Conservation (phyloP, 2,888 invertebrate species). For the Ochropleura leucogaster region DNA sequence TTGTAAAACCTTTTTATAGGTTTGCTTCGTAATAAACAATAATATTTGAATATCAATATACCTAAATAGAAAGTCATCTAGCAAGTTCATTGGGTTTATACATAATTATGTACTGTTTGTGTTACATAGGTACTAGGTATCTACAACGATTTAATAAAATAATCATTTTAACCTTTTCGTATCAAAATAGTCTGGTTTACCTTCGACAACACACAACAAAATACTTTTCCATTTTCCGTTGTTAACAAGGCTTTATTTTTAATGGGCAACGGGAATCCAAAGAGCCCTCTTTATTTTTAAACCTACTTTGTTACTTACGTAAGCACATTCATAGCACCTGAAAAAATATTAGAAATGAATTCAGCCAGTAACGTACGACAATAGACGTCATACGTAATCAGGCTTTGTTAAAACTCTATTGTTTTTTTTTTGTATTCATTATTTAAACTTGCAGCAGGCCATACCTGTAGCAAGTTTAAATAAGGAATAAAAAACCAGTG, state of each 20-base stretch:
- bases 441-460: neutral
- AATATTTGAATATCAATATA: neutral
- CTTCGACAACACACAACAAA: neutral
- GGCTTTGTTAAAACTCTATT: conserved; percentile 3
- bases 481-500: neutral
- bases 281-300: neutral
- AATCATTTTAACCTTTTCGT: too few species aligned
- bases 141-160: too few species aligned
- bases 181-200: too few species aligned
- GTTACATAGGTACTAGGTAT: too few species aligned
- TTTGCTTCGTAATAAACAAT: neutral
- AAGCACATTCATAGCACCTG: neutral
- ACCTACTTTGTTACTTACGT: too few species aligned
- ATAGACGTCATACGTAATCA: neutral
- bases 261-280: neutral
- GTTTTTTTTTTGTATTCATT: neutral
- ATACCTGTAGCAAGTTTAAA: too few species aligned
- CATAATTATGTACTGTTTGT: too few species aligned
- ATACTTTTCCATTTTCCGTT: neutral
- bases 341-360: neutral
- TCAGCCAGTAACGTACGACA: neutral
- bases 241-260: neutral
- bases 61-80: neutral
- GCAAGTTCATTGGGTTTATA: too few species aligned
- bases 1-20: too few species aligned